A percentile compares a stretch with the other conserved stretches of the same genome.
Conservation (phyloP, 2,888 invertebrate genomes). For the Pseudococcus viburni region DNA sequence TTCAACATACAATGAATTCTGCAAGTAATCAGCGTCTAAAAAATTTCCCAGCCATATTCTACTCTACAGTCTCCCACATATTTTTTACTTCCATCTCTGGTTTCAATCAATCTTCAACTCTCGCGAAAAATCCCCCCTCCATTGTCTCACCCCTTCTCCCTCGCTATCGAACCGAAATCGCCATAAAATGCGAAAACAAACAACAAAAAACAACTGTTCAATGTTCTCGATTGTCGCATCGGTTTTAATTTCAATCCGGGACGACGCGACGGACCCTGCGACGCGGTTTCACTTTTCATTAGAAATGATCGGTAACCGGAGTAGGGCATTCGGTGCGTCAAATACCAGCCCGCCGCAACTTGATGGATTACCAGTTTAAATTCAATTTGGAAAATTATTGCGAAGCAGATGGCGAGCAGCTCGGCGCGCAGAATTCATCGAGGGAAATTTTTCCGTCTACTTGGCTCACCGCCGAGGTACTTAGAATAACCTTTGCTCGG, state of each 20-base stretch:
- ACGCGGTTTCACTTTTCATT: constrained; percentile 1
- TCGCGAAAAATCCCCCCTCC: no score
- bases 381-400: constrained; percentile 5
- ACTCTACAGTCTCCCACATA: no score
- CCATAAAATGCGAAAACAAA: background rate
- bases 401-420: background rate
- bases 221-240: background rate
- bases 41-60: no score
- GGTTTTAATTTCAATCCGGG: background rate
- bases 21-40: no score
- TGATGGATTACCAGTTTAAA: constrained; percentile 16
- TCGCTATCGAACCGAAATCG: no score
- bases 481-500: background rate
- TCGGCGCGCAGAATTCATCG: background rate
- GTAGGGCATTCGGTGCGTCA: background rate
- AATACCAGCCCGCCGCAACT: background rate
- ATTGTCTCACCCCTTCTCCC: no score
- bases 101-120: no score
- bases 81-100: no score
- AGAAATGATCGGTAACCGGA: constrained; percentile 11
- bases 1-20: no score
- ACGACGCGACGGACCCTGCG: background rate
- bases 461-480: background rate
- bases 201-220: background rate
- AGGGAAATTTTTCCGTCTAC: background rate